Conservation (phyloP, 2,888 invertebrate species). For the Drosophila flavopinicola region DNA sequence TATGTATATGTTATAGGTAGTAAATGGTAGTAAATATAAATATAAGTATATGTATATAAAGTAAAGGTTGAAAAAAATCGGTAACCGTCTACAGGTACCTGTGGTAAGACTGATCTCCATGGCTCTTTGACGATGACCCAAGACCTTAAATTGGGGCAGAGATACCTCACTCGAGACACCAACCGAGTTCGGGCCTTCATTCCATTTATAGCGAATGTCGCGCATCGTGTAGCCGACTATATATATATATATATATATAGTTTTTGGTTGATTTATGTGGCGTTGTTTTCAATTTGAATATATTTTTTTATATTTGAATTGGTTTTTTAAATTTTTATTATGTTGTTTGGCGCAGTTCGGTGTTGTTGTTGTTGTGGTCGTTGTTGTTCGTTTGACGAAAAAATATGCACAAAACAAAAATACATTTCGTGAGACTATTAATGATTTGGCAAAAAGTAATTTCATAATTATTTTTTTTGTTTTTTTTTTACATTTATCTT, state of each 20-base stretch:
- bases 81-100: slow-evolving; percentile 90
- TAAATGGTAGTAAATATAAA: slow-evolving; percentile 35
- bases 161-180: slow-evolving; percentile 98
- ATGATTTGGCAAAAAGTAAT: slow-evolving; percentile 65
- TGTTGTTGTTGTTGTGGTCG: slow-evolving; percentile 48
- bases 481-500: slow-evolving; percentile 13
- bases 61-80: slow-evolving; percentile 81
- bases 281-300: slow-evolving; percentile 34
- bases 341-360: slow-evolving; percentile 49
- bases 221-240: slow-evolving; percentile 98
- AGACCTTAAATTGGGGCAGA: slow-evolving; percentile 98
- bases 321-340: slow-evolving; percentile 40
- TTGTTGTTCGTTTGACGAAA: slow-evolving; percentile 77
- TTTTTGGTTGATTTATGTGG: slow-evolving; percentile 36
- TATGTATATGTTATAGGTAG: slow-evolving; percentile 12
- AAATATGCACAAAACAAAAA: slow-evolving; percentile 83
- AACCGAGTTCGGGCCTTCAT: slow-evolving; percentile 97
- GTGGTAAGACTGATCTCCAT: slow-evolving; percentile 98
- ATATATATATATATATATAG: slow-evolving; percentile 36
- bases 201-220: slow-evolving; percentile 99
- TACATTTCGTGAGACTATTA: slow-evolving; percentile 84
- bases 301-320: slow-evolving; percentile 41
- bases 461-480: slow-evolving; percentile 40
- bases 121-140: slow-evolving; percentile 97
- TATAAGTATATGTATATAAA: slow-evolving; percentile 50